These are phyloP conservation scores for Penaeus indicus DNA, from an alignment of 1,140 invertebrate genomes.

Conservation along the genomic window DNA sequence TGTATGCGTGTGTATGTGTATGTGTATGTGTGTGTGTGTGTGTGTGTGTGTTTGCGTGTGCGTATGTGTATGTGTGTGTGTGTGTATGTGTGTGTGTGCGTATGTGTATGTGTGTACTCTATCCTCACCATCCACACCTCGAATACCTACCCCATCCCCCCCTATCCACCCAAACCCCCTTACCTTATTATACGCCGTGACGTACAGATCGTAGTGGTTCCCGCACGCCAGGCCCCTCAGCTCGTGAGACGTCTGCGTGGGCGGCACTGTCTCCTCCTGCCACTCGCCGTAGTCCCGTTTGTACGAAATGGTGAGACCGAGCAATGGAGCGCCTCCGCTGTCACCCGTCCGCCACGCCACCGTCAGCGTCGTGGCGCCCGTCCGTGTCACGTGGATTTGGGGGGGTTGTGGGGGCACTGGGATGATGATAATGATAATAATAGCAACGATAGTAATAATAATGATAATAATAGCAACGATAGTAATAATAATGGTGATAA, in stretches of 20 bases:
- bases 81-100: too few relatives aligned
- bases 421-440: background rate
- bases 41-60: too few relatives aligned
- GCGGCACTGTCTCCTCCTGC: slow-evolving; percentile 75
- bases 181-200: slow-evolving; percentile 66
- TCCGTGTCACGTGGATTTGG: slow-evolving; percentile 48
- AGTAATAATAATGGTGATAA: too few relatives aligned
- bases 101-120: background rate
- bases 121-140: background rate
- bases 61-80: too few relatives aligned
- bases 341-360: slow-evolving; percentile 57
- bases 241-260: slow-evolving; percentile 78
- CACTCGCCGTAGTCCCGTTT: slow-evolving; percentile 72
- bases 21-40: background rate
- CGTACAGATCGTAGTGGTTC: slow-evolving; percentile 70
- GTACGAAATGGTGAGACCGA: slow-evolving; percentile 71
- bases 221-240: slow-evolving; percentile 82
- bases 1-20: background rate
- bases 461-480: too few relatives aligned
- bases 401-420: slow-evolving; percentile 61
- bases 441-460: too few relatives aligned
- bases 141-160: background rate
- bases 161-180: background rate
- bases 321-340: slow-evolving; percentile 58
- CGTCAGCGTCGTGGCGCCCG: slow-evolving; percentile 50